A percentile compares a stretch with the other conserved stretches of the same genome.
Conservation (phyloP, 92 coral and sea anemone species). For the Parazoanthus atlanticus region DNA sequence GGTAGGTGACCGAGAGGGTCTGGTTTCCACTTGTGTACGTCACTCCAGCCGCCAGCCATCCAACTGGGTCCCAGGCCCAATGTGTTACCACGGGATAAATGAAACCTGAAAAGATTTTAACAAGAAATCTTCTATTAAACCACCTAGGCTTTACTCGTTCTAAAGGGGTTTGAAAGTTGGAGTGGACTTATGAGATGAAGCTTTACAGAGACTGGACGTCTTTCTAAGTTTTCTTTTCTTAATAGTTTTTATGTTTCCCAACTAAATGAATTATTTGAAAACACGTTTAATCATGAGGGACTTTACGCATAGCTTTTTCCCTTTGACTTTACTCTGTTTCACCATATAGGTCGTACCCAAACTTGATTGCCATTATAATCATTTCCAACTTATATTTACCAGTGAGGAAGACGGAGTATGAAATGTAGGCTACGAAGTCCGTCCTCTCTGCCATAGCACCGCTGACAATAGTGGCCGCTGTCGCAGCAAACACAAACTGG, state of each 20-base stretch:
- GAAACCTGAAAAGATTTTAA: constrained; percentile 59
- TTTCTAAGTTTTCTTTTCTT: no score
- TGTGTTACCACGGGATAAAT: constrained; percentile 92
- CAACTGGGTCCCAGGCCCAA: constrained; percentile 88
- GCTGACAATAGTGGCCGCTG: constrained; percentile 97
- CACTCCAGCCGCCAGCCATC: constrained; percentile 78
- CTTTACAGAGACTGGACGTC: no score
- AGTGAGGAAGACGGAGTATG: constrained; percentile 78
- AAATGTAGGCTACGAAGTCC: constrained; percentile 83
- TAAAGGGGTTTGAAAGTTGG: no score
- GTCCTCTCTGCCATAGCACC: constrained; percentile 98
- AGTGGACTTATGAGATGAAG: no score
- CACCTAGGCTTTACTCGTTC: no score
- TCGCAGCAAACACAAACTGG: constrained; percentile 96
- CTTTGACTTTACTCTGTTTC: no score
- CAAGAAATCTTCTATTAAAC: background rate
- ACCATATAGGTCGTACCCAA: no score
- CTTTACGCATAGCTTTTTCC: no score
- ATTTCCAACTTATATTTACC: constrained; percentile 44
- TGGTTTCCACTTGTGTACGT: constrained; percentile 19
- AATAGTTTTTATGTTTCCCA: no score
- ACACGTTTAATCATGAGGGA: no score
- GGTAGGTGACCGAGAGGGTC: constrained; percentile 48
- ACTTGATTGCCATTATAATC: background rate
- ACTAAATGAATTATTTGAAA: no score